Evolutionary conservation across 2,888 invertebrate species (phyloP), one percentile per base, ranked within the genome.

Genomic region (Azorinus chamasolen): DNA sequence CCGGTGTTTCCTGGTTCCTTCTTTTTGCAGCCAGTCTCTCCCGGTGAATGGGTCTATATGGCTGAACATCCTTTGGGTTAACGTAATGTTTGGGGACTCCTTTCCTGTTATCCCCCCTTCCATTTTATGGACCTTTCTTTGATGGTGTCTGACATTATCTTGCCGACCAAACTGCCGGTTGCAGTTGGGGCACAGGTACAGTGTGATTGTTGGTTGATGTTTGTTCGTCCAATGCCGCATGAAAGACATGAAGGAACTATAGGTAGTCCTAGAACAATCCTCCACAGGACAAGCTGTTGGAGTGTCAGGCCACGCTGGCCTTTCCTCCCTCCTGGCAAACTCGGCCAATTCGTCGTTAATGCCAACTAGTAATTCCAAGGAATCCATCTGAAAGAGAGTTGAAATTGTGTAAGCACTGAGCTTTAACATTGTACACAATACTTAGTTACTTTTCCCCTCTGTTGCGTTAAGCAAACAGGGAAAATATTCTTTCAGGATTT

Each of bases 221-320:
- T 54, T 54, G 37, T 54, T 22, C 6, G 32, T 27, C 54, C 54
- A 54, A 20, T 54, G 54, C 16, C 32, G 32, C 37, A 14, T 32
- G 25, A 54, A 54, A 12, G 54, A 27, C 1, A 18, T 16, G 37
- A 54, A 54, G 10, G 37, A 18, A 54, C 12, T 22, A 39, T 18
- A 54, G 18, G n/a, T 39, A 16, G 10, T 5, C 16, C 20, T 16
- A 8, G 20, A 8, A 37, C 54, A 54, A 12, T 14, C 10, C 6
- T 18, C 18, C 4, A 54, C 54, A 6, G 37, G 54, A 54, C 54
- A 54, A 25, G 32, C 6, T 10, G 54, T 54, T 14, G 54, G 32
- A 5, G 32, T n/a, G 37, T 54, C 39, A 54, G 54, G 54, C 51
- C 51, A 51, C 24, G 24, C 51, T 51, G 51, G 25, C 54, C 54